Conservation (phyloP, 2,888 invertebrate species). For the Sturmia bella region DNA sequence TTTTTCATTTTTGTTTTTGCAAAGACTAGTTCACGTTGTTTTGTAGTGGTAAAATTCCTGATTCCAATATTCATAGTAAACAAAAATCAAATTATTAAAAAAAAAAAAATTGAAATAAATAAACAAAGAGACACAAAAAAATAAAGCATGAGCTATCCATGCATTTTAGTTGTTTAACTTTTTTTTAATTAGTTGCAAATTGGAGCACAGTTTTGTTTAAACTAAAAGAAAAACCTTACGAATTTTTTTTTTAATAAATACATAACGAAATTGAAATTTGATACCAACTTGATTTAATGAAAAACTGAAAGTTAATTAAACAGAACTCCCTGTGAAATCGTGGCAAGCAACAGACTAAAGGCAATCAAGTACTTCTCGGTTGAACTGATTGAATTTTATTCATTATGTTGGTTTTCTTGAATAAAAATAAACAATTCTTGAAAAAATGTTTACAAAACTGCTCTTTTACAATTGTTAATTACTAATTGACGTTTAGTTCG, state of each 20-base stretch:
- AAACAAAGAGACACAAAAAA: not conserved
- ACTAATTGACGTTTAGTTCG: too few species aligned
- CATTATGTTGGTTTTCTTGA: too few species aligned
- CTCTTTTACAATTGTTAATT: too few species aligned
- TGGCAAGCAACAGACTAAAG: too few species aligned
- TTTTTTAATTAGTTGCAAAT: slow-evolving; percentile 33
- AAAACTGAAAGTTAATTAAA: too few species aligned
- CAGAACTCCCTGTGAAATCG: too few species aligned
- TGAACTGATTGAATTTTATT: not conserved
- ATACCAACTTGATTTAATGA: too few species aligned
- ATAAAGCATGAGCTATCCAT: slow-evolving; percentile 28
- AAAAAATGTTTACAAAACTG: too few species aligned
- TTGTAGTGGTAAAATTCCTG: slow-evolving; percentile 50
- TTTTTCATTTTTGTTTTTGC: slow-evolving; percentile 21
- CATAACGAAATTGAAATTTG: slow-evolving; percentile 52
- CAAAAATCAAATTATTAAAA: not conserved
- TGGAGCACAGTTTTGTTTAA: slow-evolving; percentile 33
- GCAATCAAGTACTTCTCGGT: too few species aligned
- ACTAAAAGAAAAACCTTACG: not conserved
- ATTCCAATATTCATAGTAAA: too few species aligned
- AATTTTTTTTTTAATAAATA: not conserved
- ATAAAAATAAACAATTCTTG: too few species aligned
- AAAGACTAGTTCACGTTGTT: slow-evolving; percentile 60
- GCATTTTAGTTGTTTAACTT: slow-evolving; percentile 17
- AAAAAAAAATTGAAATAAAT: too few species aligned